Conservation (phyloP, 1,140 invertebrate genomes). For the Pristionchus pacificus region DNA sequence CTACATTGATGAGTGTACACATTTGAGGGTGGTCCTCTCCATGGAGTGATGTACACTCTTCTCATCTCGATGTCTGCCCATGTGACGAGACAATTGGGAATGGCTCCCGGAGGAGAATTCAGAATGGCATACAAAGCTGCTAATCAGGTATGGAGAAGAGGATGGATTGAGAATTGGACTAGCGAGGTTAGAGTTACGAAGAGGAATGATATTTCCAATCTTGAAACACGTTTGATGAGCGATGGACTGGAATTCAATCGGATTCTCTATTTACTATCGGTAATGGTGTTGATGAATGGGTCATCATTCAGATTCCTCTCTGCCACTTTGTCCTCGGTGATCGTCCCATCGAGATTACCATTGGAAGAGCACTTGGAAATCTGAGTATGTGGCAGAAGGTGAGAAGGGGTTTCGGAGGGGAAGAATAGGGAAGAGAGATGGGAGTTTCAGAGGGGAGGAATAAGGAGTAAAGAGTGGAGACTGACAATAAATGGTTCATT, state of each 20-base stretch:
- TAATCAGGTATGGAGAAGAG: constrained; percentile 13
- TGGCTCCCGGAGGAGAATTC: constrained; percentile 97
- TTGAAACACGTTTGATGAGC: constrained; percentile 55
- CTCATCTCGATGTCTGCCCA: constrained; percentile 85
- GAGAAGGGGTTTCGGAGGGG: too few species aligned
- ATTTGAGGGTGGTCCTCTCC: constrained; percentile 67
- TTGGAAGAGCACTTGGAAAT: constrained; percentile 46
- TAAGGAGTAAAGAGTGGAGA: too few species aligned
- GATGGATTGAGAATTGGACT: not conserved
- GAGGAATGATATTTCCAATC: too few species aligned
- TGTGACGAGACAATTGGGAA: constrained; percentile 84
- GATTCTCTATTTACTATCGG: not conserved
- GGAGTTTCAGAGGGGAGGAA: too few species aligned
- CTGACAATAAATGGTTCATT: too few species aligned
- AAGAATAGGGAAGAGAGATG: too few species aligned
- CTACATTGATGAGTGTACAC: not conserved
- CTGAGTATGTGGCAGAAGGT: constrained; percentile 47
- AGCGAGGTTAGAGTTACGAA: too few species aligned
- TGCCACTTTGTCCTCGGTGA: constrained; percentile 55
- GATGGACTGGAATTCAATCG: too few species aligned
- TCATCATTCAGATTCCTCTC: constrained; percentile 8
- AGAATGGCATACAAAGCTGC: constrained; percentile 80
- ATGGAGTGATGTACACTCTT: constrained; percentile 84
- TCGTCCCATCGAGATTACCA: constrained; percentile 53
- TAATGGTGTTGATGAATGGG: not conserved